Evolutionary conservation across 2,888 invertebrate species (phyloP), one percentile per base, ranked within the genome.

Genomic region (Pristionchus exspectatus): DNA sequence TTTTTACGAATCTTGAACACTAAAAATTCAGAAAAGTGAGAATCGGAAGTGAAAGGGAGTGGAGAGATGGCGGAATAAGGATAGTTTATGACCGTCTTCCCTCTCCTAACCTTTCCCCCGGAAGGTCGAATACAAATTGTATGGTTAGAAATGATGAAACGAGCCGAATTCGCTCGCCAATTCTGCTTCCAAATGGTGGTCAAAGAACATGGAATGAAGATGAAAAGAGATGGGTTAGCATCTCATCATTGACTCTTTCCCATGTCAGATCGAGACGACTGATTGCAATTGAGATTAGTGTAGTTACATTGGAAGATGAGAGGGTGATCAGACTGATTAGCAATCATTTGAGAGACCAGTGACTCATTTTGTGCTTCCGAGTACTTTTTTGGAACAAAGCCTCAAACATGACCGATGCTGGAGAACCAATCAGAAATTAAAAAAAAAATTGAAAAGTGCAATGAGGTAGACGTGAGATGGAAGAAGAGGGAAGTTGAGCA

Each of bases 401-500:
- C 12, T 50, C 44, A 50, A 50, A 9, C 4, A 4, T 21, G 59
- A 59, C 21, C 24, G n/a, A n/a, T n/a, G n/a, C n/a, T n/a, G n/a
- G n/a, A n/a, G n/a, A n/a, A n/a, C n/a, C n/a, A n/a, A n/a, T n/a
- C n/a, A n/a, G n/a, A n/a, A n/a, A n/a, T n/a, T n/a, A n/a, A n/a
- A n/a, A n/a, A n/a, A n/a, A n/a, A n/a, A n/a, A n/a, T n/a, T 21
- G 21, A 74, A 74, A 38, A 74, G 74, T 38, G 21, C 33, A 74
- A 74, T 12, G 74, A 69, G 12, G 59, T 12, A 69, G 27, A 69
- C 27, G 74, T 38, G 72, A 12, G 33, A 30, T 30, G 16, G 74
- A n/a, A 27, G 38, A 74, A 74, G 74, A 74, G 74, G 74, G 74
- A 74, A 74, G 74, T 74, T 38, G 21, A 74, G 74, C 74, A 74